These are phyloP conservation scores for Passer montanus DNA, from an alignment of 2,113 vertebrate species.

Conservation along the genomic window DNA sequence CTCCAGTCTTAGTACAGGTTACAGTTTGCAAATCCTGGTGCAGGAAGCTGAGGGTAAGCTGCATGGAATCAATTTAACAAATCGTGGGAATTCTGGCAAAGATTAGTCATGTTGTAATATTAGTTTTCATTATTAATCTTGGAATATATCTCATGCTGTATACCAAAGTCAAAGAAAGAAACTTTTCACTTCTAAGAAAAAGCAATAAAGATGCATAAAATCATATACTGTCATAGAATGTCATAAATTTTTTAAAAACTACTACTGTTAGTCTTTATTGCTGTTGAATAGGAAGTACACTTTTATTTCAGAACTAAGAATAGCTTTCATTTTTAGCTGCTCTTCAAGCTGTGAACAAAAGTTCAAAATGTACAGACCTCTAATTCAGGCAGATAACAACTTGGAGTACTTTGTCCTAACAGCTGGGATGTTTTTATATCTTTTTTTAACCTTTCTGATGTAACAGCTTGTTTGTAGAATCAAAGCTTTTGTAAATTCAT, in stretches of 20 bases:
- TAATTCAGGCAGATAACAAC: neutral
- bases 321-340: neutral
- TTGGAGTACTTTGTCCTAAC: neutral
- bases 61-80: neutral
- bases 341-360: neutral
- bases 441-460: neutral
- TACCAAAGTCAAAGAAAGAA: neutral
- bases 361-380: neutral
- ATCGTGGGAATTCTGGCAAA: neutral
- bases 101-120: neutral
- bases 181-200: neutral
- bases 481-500: neutral
- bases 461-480: neutral
- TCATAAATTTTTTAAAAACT: neutral
- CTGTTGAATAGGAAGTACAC: neutral
- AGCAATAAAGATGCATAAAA: neutral
- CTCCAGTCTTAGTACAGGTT: neutral
- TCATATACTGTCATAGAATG: rapidly evolving
- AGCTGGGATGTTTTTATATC: neutral
- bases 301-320: neutral
- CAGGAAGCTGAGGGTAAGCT: neutral
- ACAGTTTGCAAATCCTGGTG: neutral
- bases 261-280: neutral
- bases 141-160: neutral
- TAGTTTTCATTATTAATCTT: neutral